phyloP scores from a whole-genome alignment of 1,140 invertebrate species.

The Lamellibrachia luymesi region DNA sequence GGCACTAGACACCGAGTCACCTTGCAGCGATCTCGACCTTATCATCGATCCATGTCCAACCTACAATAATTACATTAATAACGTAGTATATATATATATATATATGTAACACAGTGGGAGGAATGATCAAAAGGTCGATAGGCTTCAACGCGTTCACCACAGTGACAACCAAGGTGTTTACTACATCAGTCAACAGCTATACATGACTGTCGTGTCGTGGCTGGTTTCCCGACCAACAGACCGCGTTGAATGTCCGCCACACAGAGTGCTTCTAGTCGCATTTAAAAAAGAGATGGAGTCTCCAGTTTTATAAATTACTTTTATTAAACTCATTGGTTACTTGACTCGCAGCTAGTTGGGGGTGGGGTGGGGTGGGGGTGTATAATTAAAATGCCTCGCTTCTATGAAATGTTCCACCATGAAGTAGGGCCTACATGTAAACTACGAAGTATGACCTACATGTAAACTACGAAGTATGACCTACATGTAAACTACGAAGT shows the following conservation, averaged over 20 bases:
- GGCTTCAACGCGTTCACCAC: not conserved
- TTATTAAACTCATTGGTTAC: too few relatives aligned
- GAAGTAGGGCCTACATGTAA: not conserved
- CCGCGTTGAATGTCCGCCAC: too few relatives aligned
- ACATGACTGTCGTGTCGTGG: too few relatives aligned
- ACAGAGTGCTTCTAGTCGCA: too few relatives aligned
- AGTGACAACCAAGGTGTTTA: not conserved
- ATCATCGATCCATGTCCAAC: not conserved
- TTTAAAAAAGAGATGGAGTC: too few relatives aligned
- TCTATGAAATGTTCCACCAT: not conserved
- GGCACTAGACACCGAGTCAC: not conserved
- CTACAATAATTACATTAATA: not conserved
- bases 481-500: not conserved
- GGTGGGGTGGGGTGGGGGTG: too few relatives aligned
- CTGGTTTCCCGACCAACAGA: too few relatives aligned
- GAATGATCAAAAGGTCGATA: not conserved
- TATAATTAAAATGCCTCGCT: too few relatives aligned
- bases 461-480: not conserved
- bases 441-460: not conserved
- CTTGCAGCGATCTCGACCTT: not conserved
- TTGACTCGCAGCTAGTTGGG: too few relatives aligned
- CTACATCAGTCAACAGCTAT: not conserved
- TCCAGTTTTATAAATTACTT: too few relatives aligned
- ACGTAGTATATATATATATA: not conserved
- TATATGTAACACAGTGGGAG: not conserved